These are phyloP conservation scores for Operophtera brumata DNA, from an alignment of 2,888 invertebrate species.

Conservation along the genomic window DNA sequence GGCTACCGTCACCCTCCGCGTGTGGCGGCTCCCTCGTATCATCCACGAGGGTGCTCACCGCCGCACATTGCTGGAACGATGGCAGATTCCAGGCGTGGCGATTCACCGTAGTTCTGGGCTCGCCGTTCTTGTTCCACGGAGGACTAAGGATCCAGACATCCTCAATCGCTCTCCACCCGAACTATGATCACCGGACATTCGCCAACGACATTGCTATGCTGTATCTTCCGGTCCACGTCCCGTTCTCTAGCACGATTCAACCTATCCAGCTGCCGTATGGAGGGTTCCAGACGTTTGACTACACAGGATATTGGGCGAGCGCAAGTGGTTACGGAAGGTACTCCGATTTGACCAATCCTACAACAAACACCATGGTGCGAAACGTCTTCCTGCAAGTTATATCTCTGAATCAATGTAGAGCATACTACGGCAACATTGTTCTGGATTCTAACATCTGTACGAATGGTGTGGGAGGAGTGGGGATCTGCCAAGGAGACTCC, in stretches of 20 bases:
- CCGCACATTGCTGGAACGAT: constrained; percentile 68
- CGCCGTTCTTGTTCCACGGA: constrained; percentile 57
- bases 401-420: constrained; percentile 44
- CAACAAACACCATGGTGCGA: constrained; percentile 55
- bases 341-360: constrained; percentile 51
- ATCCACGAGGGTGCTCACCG: constrained; percentile 54
- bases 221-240: constrained; percentile 46
- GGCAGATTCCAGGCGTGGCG: constrained; percentile 55
- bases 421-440: constrained; percentile 47
- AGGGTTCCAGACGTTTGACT: constrained; percentile 41
- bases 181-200: constrained; percentile 50
- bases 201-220: constrained; percentile 66
- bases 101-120: constrained; percentile 61
- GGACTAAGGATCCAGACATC: constrained; percentile 50
- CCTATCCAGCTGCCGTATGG: constrained; percentile 53
- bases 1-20: constrained; percentile 48
- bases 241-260: constrained; percentile 44
- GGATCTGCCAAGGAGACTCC: constrained; percentile 67
- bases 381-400: constrained; percentile 55
- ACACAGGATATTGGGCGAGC: constrained; percentile 43
- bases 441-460: constrained; percentile 63
- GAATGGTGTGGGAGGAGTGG: constrained; percentile 57
- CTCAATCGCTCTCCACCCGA: constrained; percentile 50
- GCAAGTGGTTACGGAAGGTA: constrained; percentile 65
- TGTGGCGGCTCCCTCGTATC: constrained; percentile 63